These are phyloP conservation scores for Leptoclinus maculatus DNA, from an alignment of 2,797 vertebrate genomes.

Conservation along the genomic window DNA sequence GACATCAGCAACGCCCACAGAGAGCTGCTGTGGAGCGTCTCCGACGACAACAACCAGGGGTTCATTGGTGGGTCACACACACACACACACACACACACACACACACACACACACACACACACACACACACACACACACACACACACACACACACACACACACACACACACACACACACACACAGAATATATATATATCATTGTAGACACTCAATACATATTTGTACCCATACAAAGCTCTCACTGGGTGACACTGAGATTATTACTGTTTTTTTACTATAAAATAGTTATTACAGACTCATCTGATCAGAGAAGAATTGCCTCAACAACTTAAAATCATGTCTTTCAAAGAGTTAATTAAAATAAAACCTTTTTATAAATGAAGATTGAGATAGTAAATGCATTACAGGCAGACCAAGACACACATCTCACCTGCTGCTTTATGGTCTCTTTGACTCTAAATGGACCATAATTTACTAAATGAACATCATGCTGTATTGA, in stretches of 20 bases:
- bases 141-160: neutral
- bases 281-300: no score
- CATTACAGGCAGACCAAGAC: no score
- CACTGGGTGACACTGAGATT: neutral
- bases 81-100: neutral
- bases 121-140: no score
- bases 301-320: no score
- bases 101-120: neutral
- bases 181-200: neutral
- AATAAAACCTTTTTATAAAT: no score
- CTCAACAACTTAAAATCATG: no score
- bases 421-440: no score
- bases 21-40: constrained; percentile 90
- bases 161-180: constrained; percentile 2
- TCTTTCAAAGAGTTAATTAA: no score
- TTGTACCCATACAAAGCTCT: neutral
- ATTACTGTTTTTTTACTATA: neutral
- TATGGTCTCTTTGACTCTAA: no score
- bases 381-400: no score
- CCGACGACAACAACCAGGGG: constrained; percentile 85
- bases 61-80: constrained; percentile 83
- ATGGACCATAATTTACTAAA: no score
- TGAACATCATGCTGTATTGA: neutral
- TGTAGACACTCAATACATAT: neutral
- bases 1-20: constrained; percentile 86